These are phyloP conservation scores for Drosophila saltans DNA, from an alignment of 1,140 invertebrate genomes.

Conservation along the genomic window DNA sequence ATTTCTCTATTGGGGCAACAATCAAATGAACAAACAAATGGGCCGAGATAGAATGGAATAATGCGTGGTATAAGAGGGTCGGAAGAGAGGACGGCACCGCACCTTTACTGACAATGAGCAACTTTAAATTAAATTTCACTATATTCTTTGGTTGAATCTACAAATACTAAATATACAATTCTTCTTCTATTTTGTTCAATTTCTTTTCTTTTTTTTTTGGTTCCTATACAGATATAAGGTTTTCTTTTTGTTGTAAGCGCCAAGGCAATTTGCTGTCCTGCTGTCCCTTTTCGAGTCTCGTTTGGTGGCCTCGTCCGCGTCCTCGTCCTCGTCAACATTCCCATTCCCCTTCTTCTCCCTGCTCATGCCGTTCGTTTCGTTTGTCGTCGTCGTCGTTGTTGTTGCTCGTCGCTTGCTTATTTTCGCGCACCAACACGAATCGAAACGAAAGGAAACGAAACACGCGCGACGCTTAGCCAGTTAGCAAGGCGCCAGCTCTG, in stretches of 20 bases:
- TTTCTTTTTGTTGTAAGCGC: slow-evolving; percentile 32
- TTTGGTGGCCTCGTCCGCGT: slow-evolving; percentile 47
- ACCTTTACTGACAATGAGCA: too few relatives aligned
- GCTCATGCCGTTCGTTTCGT: background rate
- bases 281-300: slow-evolving; percentile 19
- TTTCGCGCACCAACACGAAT: slow-evolving; percentile 56
- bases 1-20: slow-evolving; percentile 46
- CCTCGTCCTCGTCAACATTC: slow-evolving; percentile 9
- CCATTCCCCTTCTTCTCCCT: slow-evolving; percentile 17
- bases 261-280: slow-evolving; percentile 47
- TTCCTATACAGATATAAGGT: background rate
- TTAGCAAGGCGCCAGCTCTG: slow-evolving; percentile 66
- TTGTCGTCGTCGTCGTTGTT: slow-evolving; percentile 7
- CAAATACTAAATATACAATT: too few relatives aligned
- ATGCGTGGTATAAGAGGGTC: background rate
- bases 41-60: slow-evolving; percentile 36
- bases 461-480: slow-evolving; percentile 54
- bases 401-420: slow-evolving; percentile 51
- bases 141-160: background rate
- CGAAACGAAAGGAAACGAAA: slow-evolving; percentile 28
- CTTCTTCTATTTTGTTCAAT: slow-evolving; percentile 38
- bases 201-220: background rate
- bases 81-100: background rate
- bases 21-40: slow-evolving; percentile 55
- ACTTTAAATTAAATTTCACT: background rate